These are phyloP conservation scores for Rutilus rutilus DNA, from an alignment of 2,113 vertebrate genomes.

Conservation along the genomic window DNA sequence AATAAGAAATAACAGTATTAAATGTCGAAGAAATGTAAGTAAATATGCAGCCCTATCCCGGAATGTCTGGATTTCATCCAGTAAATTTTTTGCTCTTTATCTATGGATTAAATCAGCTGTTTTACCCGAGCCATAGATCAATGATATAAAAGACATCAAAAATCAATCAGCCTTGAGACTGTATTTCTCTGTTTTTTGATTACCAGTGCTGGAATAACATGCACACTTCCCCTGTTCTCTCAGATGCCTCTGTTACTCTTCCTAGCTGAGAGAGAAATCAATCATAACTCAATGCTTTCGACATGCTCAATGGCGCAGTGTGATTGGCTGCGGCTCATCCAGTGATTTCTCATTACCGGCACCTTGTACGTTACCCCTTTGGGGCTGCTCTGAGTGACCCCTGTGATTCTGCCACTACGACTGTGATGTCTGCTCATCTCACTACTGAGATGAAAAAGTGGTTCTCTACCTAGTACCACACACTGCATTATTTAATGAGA, in stretches of 20 bases:
- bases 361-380: constrained; percentile 7
- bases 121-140: constrained; percentile 23
- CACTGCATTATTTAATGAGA: constrained; percentile 44
- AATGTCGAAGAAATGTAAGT: constrained; percentile 7
- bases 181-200: constrained; percentile 29
- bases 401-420: constrained; percentile 43
- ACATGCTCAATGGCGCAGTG: constrained; percentile 32
- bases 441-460: constrained; percentile 47
- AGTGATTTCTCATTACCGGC: constrained; percentile 44
- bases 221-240: constrained; percentile 7
- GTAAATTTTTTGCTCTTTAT: constrained; percentile 28
- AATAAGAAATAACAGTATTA: background rate
- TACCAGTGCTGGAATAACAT: constrained; percentile 17
- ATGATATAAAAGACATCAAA: constrained; percentile 28
- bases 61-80: constrained; percentile 32
- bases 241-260: constrained; percentile 27
- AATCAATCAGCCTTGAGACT: constrained; percentile 34
- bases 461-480: constrained; percentile 36
- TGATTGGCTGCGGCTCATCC: constrained; percentile 43
- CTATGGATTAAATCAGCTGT: constrained; percentile 35
- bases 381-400: constrained; percentile 26
- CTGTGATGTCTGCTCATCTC: constrained; percentile 12
- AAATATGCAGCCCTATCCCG: background rate
- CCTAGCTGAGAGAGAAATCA: constrained; percentile 34
- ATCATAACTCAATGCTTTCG: constrained; percentile 38